A percentile compares a stretch with the other conserved stretches of the same genome.
Conservation (phyloP, 92 coral and sea anemone genomes). For the Bergia sp. region DNA sequence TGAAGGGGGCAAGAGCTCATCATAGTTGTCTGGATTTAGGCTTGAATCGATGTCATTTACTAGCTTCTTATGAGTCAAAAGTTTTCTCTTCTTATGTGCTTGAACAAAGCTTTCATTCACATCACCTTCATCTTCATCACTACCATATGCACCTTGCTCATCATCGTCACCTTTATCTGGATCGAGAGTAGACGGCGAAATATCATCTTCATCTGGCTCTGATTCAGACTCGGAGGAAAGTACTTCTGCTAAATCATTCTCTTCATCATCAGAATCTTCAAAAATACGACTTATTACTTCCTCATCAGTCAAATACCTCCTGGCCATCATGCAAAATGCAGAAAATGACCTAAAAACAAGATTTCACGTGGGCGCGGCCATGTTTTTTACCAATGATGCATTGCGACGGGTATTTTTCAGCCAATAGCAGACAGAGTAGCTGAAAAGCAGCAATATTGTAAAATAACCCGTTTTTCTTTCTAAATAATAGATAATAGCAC, state of each 20-base stretch:
- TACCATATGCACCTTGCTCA: neutral
- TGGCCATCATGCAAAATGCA: neutral
- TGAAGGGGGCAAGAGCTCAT: neutral
- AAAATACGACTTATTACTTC: neutral
- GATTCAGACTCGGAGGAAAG: conserved; percentile 1
- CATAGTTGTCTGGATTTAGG: conserved; percentile 21
- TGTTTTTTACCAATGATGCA: neutral
- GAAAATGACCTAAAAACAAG: neutral
- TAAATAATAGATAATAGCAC: too few relatives aligned
- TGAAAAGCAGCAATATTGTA: conserved; percentile 4
- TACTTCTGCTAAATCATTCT: neutral
- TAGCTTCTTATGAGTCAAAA: neutral
- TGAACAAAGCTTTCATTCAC: conserved; percentile 26
- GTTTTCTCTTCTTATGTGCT: neutral
- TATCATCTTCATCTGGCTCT: neutral
- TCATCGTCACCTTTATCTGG: conserved; percentile 25
- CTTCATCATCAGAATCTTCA: neutral
- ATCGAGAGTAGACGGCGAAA: conserved; percentile 14
- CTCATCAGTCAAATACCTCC: too few relatives aligned
- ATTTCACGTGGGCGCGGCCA: neutral
- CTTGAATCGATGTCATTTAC: conserved; percentile 29
- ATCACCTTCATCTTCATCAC: neutral
- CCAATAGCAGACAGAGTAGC: too few relatives aligned
- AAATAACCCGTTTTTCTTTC: neutral
- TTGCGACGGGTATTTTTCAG: too few relatives aligned